phyloP scores from a whole-genome alignment of 2,797 vertebrate species.

The Rhyacichthys aspro region DNA sequence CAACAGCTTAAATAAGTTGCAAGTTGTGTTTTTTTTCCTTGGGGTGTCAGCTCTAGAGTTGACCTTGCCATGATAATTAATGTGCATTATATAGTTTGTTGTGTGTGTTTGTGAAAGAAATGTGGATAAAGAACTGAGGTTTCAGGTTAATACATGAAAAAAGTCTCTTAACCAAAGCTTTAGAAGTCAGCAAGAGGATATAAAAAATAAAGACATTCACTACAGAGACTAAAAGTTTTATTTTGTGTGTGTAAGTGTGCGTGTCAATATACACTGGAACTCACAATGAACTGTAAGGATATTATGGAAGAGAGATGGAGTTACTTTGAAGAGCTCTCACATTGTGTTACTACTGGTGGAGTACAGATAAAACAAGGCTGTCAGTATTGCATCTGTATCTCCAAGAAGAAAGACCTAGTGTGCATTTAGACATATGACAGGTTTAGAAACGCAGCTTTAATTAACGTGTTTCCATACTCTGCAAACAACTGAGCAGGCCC shows the following conservation, averaged over 20 bases:
- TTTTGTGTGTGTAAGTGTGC: slow-evolving; percentile 10
- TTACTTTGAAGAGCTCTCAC: slow-evolving; percentile 19
- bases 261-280: background rate
- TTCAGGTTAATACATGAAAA: slow-evolving; percentile 8
- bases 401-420: too few relatives aligned
- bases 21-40: slow-evolving; percentile 64
- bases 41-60: slow-evolving; percentile 46
- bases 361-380: slow-evolving; percentile 12
- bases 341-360: slow-evolving; percentile 3
- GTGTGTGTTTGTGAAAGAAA: background rate
- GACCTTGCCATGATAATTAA: slow-evolving; percentile 30
- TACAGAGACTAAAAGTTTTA: slow-evolving; percentile 23
- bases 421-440: too few relatives aligned
- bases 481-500: too few relatives aligned
- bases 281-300: background rate
- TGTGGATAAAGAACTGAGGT: slow-evolving; percentile 1
- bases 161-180: slow-evolving; percentile 28
- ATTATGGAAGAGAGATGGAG: slow-evolving; percentile 1
- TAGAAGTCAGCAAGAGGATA: slow-evolving; percentile 22
- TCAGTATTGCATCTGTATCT: background rate
- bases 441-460: too few relatives aligned
- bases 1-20: slow-evolving; percentile 59
- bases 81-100: slow-evolving; percentile 1
- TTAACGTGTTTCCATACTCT: too few relatives aligned
- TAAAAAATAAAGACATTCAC: slow-evolving; percentile 22